Evolutionary conservation across 2,113 vertebrate genomes (phyloP), one percentile per base, ranked within the genome.

Genomic region (Sisor rabdophorus): DNA sequence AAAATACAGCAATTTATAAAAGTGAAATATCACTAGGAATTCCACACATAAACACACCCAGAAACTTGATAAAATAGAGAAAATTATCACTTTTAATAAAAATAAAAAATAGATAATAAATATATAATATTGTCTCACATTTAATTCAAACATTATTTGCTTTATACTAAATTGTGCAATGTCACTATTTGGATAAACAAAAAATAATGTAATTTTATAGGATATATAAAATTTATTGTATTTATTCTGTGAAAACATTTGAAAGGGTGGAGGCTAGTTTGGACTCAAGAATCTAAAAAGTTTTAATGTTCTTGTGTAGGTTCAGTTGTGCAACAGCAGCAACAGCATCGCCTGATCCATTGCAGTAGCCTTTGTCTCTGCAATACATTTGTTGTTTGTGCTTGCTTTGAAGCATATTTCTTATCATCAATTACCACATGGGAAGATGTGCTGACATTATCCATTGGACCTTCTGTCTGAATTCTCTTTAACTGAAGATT

Each of bases 291-390:
- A 36, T 63, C 67, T n/a, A 28, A 32, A 59, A 60, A 59, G 17
- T 64, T 47, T 24, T 26, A 20, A 11, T 80, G 53, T 4, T 82
- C 58, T 47, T 70, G 74, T 15, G 20, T 78, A 52, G 15, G 30
- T 56, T 76, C 47, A 58, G 44, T 65, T 22, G 36, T 19, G 50
- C 69, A 75, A 30, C 80, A 81, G n/a, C 36, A 60, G 61, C 15
- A 50, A 58, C 83, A 79, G 52, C 81, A 28, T 28, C 60, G 26
- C 36, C 77, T 82, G 67, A 84, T 60, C 83, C 83, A 82, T 3
- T 55, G 56, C 67, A 78, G 36, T 40, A 84, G 60, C 54, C 59
- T 16, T n/a, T 54, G 36, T 72, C 83, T 81, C 24, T 69, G 47
- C 60, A 71, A 77, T 47, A n/a, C 17, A 26, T 50, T 28, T 26